These are phyloP conservation scores for Tragelaphus oryx DNA, from an alignment of 2,797 vertebrate species.

Conservation along the genomic window DNA sequence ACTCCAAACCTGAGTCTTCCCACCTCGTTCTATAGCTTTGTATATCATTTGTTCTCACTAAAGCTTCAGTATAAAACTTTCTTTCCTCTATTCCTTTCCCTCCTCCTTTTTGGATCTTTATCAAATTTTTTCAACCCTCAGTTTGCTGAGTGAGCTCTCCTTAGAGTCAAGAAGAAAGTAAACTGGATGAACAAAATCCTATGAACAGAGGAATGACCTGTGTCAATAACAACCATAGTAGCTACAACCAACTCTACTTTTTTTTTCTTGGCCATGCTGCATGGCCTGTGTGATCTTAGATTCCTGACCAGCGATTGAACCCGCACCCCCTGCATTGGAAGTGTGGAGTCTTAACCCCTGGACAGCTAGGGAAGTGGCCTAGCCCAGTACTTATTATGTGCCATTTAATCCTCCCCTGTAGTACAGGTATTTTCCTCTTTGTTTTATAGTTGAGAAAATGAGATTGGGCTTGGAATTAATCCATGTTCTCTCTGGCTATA, in stretches of 20 bases:
- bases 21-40: not conserved
- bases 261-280: not conserved
- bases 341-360: not conserved
- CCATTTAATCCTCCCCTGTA: not conserved
- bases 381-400: not conserved
- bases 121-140: not conserved
- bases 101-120: not conserved
- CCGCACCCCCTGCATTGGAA: fast-evolving
- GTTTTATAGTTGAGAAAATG: not conserved
- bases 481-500: not conserved
- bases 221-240: no score
- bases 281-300: not conserved
- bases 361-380: not conserved
- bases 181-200: not conserved
- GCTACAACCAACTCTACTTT: not conserved
- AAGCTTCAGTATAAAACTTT: not conserved
- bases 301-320: not conserved
- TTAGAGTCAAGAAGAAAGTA: not conserved
- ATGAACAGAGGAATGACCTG: not conserved
- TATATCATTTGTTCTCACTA: not conserved
- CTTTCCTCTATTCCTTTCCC: not conserved
- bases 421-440: not conserved
- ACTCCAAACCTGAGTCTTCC: not conserved
- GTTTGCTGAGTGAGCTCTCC: not conserved
- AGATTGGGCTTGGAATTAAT: not conserved